phyloP scores from a whole-genome alignment of 2,113 vertebrate genomes.

The Balaeniceps rex region DNA sequence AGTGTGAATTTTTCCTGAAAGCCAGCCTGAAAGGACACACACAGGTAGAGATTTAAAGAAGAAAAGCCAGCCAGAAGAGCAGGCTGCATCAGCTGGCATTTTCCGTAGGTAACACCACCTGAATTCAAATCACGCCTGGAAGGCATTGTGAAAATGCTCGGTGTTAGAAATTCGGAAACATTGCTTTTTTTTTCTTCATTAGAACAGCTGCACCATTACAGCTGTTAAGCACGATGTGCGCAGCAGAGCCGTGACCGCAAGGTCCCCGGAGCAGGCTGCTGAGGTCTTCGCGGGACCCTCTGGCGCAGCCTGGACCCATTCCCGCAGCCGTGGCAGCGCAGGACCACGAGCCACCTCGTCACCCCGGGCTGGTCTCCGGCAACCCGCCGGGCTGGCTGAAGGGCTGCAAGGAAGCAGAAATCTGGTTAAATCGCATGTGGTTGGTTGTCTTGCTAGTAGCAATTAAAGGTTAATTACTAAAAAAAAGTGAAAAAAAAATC shows the following conservation, averaged over 20 bases:
- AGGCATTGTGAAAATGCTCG: not conserved
- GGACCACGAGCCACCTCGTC: not conserved
- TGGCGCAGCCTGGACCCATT: not conserved
- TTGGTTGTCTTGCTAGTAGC: not conserved
- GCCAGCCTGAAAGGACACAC: not conserved
- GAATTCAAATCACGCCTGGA: not conserved
- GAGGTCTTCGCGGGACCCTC: not conserved
- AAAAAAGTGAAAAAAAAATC: not conserved
- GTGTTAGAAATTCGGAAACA: not conserved
- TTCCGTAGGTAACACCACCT: rapidly evolving
- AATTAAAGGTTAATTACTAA: not conserved
- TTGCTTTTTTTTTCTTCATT: not conserved
- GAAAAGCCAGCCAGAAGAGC: not conserved
- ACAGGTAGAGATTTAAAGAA: not conserved
- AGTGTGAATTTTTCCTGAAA: not conserved
- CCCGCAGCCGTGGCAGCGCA: not conserved
- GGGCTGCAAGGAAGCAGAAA: not conserved
- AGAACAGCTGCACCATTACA: not conserved
- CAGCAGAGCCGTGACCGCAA: not conserved
- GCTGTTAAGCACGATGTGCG: not conserved
- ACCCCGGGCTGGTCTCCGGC: not conserved
- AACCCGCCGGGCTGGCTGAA: not conserved
- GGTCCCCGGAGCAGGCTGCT: not conserved
- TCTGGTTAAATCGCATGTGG: not conserved
- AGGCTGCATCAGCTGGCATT: not conserved